Evolutionary conservation across 2,797 vertebrate species (phyloP), one percentile per base, ranked within the genome.

Genomic region (Acestrorhynchus altus): DNA sequence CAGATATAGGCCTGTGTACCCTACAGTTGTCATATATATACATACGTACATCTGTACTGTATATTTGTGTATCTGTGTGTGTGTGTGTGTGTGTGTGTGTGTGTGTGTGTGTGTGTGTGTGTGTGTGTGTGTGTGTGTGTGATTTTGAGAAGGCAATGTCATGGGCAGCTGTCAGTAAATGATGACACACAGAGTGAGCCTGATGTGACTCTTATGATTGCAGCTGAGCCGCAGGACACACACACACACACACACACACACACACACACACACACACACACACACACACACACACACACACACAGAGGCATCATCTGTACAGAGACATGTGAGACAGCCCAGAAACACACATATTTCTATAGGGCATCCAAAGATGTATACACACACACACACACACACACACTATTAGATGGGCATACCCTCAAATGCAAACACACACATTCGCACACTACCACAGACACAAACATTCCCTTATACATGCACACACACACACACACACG

Each of bases 61-160:
- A n/a, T n/a, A n/a, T n/a, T n/a, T n/a, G n/a, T n/a, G n/a, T n/a
- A n/a, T n/a, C n/a, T n/a, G n/a, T 49, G 15, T 68, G 9, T 22
- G 47, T 40, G 31, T 56, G 18, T 69, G 28, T 51, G 35, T 20
- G 46, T 68, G 8, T n/a, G 24, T 49, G 42, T 44, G 2, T 18
- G 20, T 28, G 54, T 60, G 20, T 70, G 7, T 77, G 26, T 77
- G 15, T 49, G 42, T 24, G 9, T 39, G 15, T 61, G 8, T 20
- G 12, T 24, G n/a, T 22, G 22, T 22, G 18, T 39, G 8, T 65
- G 74, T 59, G 42, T 49, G n/a, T 15, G 20, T 31, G 59, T 40
- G 61, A 79, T 76, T 79, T 79, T 56, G 54, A 76, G 49, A 12
- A 40, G 77, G 73, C 77, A 79, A 77, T 77, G 77, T 82, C 81